These are phyloP conservation scores for Mechanitis mazaeus DNA, from an alignment of 2,888 invertebrate species.

Conservation along the genomic window DNA sequence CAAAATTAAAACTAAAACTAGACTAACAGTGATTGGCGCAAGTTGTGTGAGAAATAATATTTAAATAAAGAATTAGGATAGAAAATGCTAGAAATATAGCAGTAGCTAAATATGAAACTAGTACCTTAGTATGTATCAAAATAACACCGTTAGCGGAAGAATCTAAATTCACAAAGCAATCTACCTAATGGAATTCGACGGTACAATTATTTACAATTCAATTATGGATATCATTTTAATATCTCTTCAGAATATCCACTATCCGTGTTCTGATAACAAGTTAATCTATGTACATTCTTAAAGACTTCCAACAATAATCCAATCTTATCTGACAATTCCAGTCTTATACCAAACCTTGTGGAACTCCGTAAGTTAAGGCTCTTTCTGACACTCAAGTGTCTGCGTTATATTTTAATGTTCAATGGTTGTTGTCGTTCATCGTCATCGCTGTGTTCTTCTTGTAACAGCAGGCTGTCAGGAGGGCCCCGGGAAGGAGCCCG, in stretches of 20 bases:
- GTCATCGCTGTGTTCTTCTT: slow-evolving; percentile 80
- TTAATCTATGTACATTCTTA: slow-evolving; percentile 18
- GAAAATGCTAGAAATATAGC: not conserved
- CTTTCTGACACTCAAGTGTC: slow-evolving; percentile 24
- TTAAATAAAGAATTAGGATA: not conserved
- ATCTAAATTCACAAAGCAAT: slow-evolving; percentile 47
- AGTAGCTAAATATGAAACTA: slow-evolving; percentile 13
- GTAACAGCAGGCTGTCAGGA: slow-evolving; percentile 76
- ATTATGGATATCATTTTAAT: slow-evolving; percentile 15
- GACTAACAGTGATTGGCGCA: not conserved
- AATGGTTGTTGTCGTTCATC: slow-evolving; percentile 67
- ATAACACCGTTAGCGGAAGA: slow-evolving; percentile 39
- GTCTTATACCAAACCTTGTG: slow-evolving; percentile 67
- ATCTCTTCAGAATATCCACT: slow-evolving; percentile 3
- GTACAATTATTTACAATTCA: slow-evolving; percentile 52
- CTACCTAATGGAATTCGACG: slow-evolving; percentile 39
- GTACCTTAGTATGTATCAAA: slow-evolving; percentile 32
- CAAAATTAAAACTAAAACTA: slow-evolving; percentile 23
- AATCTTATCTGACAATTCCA: slow-evolving; percentile 55
- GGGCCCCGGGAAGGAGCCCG: slow-evolving; percentile 68
- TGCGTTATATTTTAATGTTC: slow-evolving; percentile 36
- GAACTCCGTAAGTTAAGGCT: slow-evolving; percentile 32
- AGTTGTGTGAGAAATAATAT: not conserved
- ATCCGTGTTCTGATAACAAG: slow-evolving; percentile 13
- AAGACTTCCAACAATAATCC: slow-evolving; percentile 33